phyloP scores from a whole-genome alignment of 2,888 invertebrate species.

The Drosophila falleni region DNA sequence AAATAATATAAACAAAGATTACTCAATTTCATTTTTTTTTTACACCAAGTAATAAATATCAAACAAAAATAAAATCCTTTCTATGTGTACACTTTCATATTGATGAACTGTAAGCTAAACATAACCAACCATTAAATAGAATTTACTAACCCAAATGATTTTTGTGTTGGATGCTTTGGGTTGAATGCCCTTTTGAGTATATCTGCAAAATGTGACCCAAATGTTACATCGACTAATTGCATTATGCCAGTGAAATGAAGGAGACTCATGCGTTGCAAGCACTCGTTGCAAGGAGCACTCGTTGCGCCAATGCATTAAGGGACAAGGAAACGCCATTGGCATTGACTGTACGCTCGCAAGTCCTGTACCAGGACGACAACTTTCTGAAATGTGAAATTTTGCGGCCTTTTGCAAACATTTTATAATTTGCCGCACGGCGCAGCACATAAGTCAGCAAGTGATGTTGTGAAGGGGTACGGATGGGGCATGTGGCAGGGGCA shows the following conservation, averaged over 20 bases:
- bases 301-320: slow-evolving; percentile 57
- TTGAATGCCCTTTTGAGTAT: slow-evolving; percentile 33
- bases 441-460: slow-evolving; percentile 72
- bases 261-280: slow-evolving; percentile 32
- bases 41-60: neutral
- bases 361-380: slow-evolving; percentile 57
- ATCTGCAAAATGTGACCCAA: slow-evolving; percentile 63
- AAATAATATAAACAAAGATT: too few species aligned
- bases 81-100: neutral
- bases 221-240: slow-evolving; percentile 58
- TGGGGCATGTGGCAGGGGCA: slow-evolving; percentile 19
- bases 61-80: neutral
- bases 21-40: too few species aligned
- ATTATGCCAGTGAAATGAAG: slow-evolving; percentile 52
- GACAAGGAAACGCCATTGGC: slow-evolving; percentile 62
- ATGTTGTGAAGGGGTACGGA: neutral
- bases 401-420: slow-evolving; percentile 74
- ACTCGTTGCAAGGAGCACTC: slow-evolving; percentile 21
- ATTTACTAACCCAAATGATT: neutral
- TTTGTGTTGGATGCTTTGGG: neutral
- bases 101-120: neutral
- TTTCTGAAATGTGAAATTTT: slow-evolving; percentile 71
- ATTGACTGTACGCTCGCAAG: slow-evolving; percentile 31
- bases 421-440: slow-evolving; percentile 78
- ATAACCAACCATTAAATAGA: neutral